Percentiles rank a stretch among this genome's conserved stretches.
These are phyloP conservation scores for Sphinx pinastri DNA, from an alignment of 2,888 invertebrate genomes.

Conservation along the genomic window DNA sequence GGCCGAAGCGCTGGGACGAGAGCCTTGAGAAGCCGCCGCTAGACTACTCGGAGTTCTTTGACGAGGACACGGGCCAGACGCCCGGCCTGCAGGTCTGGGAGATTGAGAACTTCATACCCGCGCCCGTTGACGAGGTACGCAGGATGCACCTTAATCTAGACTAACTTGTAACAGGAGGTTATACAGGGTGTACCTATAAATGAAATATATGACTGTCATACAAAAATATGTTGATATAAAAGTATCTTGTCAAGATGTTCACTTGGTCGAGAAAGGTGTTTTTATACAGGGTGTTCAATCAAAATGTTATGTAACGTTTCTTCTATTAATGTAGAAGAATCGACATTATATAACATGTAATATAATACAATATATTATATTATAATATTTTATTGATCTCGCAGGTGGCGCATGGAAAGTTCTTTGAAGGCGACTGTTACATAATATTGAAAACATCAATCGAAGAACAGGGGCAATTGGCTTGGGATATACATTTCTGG, in stretches of 20 bases:
- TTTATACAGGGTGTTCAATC: too few species aligned
- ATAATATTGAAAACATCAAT: slow-evolving; percentile 95
- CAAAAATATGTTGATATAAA: too few species aligned
- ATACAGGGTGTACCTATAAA: too few species aligned
- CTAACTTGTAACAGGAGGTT: too few species aligned
- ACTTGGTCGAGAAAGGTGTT: too few species aligned
- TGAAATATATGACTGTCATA: too few species aligned
- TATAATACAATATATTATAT: background rate
- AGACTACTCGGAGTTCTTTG: slow-evolving; percentile 99
- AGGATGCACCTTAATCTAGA: background rate
- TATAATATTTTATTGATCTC: background rate
- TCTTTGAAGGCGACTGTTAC: slow-evolving; percentile 99
- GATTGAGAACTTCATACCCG: slow-evolving; percentile 99
- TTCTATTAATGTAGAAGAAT: too few species aligned
- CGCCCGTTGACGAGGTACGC: slow-evolving; percentile 92
- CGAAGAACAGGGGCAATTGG: slow-evolving; percentile 92
- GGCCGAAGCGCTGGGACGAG: slow-evolving; percentile 98
- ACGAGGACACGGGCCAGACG: slow-evolving; percentile 96
- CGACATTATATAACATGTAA: background rate
- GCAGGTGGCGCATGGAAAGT: slow-evolving; percentile 94
- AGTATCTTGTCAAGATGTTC: too few species aligned
- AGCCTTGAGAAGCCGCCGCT: slow-evolving; percentile 96
- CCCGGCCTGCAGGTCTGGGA: slow-evolving; percentile 98
- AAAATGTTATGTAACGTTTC: too few species aligned
- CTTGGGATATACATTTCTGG: slow-evolving; percentile 99